Conservation (phyloP, 1,140 invertebrate genomes). For the Drosophila subpulchrella region DNA sequence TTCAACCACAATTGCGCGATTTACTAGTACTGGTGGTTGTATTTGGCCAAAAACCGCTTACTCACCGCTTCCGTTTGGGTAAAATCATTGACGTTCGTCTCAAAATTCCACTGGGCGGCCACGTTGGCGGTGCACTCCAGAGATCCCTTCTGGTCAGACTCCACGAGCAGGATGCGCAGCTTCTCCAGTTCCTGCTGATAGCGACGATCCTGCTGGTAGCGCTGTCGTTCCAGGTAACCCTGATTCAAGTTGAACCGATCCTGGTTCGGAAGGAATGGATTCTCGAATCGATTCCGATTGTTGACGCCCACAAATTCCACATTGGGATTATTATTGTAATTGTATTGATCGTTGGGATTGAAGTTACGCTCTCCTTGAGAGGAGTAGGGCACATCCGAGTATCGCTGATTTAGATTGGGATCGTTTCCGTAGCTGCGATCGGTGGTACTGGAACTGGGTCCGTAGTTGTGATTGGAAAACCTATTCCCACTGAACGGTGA, state of each 20-base stretch:
- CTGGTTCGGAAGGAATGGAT: slow-evolving; percentile 71
- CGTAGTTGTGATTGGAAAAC: slow-evolving; percentile 70
- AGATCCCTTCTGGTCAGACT: slow-evolving; percentile 89
- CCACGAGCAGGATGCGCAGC: slow-evolving; percentile 86
- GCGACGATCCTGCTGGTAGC: slow-evolving; percentile 77
- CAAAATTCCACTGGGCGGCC: slow-evolving; percentile 93
- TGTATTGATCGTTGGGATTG: slow-evolving; percentile 64
- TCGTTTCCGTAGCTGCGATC: slow-evolving; percentile 60
- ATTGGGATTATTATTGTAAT: slow-evolving; percentile 65
- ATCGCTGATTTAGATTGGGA: slow-evolving; percentile 30
- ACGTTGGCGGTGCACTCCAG: slow-evolving; percentile 93
- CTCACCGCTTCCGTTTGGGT: slow-evolving; percentile 93
- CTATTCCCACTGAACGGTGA: slow-evolving; percentile 74
- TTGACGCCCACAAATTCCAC: slow-evolving; percentile 61
- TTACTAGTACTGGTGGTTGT: slow-evolving; percentile 28
- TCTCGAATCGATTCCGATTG: slow-evolving; percentile 71
- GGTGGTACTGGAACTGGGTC: slow-evolving; percentile 48
- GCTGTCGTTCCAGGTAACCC: slow-evolving; percentile 65
- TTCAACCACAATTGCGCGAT: slow-evolving; percentile 40
- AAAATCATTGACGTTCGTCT: slow-evolving; percentile 93
- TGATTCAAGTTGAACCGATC: slow-evolving; percentile 80
- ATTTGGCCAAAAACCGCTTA: slow-evolving; percentile 54
- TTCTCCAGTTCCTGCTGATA: slow-evolving; percentile 80
- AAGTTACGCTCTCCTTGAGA: slow-evolving; percentile 14
- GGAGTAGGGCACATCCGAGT: slow-evolving; percentile 20